phyloP scores from a whole-genome alignment of 2,797 vertebrate species.

The Spinibarbus caldwelli region DNA sequence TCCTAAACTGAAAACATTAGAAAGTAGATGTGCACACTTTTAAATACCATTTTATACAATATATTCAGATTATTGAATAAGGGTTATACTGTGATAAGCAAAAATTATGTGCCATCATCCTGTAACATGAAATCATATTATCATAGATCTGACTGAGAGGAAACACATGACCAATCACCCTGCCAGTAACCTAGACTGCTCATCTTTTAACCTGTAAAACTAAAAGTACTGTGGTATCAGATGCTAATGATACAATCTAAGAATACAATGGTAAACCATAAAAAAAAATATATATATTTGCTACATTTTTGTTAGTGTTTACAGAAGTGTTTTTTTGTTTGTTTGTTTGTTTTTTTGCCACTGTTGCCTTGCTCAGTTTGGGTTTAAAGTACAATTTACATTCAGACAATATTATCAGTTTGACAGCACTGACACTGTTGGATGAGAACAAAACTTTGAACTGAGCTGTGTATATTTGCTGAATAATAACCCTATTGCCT shows the following conservation, averaged over 20 bases:
- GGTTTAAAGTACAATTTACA: too few species aligned
- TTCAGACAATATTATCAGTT: too few species aligned
- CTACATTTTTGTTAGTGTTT: too few species aligned
- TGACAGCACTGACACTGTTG: too few species aligned
- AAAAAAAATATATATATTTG: too few species aligned
- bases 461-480: too few species aligned
- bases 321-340: too few species aligned
- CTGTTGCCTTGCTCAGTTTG: too few species aligned
- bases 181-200: neutral
- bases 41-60: neutral
- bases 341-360: too few species aligned
- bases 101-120: neutral
- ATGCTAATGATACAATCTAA: neutral
- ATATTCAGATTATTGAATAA: neutral
- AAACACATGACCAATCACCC: neutral
- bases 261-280: neutral
- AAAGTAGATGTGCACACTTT: neutral
- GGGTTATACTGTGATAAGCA: neutral
- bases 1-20: neutral
- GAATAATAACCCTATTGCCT: too few species aligned
- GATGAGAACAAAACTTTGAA: too few species aligned
- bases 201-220: neutral
- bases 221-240: neutral
- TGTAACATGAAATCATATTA: neutral
- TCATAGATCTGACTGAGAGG: neutral